Base-by-base conservation (phyloP, 2,888 invertebrate species). In the Gymnocheta viridis region DNA sequence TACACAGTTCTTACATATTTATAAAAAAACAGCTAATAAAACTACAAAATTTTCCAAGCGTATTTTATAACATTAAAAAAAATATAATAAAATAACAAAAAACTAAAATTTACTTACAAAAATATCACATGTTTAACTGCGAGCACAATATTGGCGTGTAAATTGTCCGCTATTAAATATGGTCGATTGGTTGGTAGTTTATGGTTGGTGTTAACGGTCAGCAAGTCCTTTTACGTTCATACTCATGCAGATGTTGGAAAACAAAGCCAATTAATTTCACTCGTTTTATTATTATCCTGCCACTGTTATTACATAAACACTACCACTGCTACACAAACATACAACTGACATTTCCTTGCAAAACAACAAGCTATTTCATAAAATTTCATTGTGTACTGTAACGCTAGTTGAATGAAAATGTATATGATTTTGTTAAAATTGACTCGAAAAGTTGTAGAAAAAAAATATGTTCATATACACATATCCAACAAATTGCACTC, bases 261-360 rank as follows among this genome's bases (percentile, higher is more conserved):
- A 24, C 19, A 58, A 27, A 29, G 58, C 49, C 77, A 82, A 82
- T 82, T 78, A 78, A 67, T 78, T 82, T 72, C 72, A 78, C 32
- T 78, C 41, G 47, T 51, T 54, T 41, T 64, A 76, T 41, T 69
- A 72, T 60, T 66, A 58, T 56, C 54, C 44, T 51, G 62, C 62
- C 51, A 62, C 49, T 38, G 56, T 60, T 56, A 35, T 49, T 14
- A 27, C 49, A 62, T 14, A 17, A 62, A n/a, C 19, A 35, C 24
- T 22, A 24, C 32, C n/a, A 32, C 44, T n/a, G 47, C 12, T 58
- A 19, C 14, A 32, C 54, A n/a, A 7, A 24, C 12, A 38, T 54
- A 38, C 32, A 54, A 22, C 47, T 72, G 24, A 27, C 38, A 62
- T 62, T 51, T 41, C 24, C 60, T 49, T 51, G 19, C 9, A 62